A percentile compares a stretch with the other conserved stretches of the same genome.
phyloP scores from a whole-genome alignment of 2,797 vertebrate genomes.

The Paratrypauchen microcephalus region DNA sequence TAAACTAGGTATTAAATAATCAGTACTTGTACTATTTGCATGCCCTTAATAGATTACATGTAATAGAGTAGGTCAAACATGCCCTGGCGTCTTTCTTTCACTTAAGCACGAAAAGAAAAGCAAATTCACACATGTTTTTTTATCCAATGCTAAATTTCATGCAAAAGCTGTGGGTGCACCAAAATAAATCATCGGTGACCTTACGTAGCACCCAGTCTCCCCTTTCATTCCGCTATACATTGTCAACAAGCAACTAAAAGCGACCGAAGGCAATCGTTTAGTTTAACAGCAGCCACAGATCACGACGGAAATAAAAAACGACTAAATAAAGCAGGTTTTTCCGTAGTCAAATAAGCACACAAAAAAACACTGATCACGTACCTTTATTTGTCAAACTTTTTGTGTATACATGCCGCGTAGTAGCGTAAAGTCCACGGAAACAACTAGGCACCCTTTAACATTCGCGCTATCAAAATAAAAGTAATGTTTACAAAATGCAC shows the following conservation, averaged over 20 bases:
- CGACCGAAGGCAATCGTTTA: background rate
- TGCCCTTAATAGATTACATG: background rate
- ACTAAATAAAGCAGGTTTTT: background rate
- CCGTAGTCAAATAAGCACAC: background rate
- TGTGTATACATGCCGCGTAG: slow-evolving; percentile 16
- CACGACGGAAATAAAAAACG: background rate
- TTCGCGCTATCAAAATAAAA: slow-evolving; percentile 46
- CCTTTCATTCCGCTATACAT: slow-evolving; percentile 15
- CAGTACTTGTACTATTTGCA: background rate
- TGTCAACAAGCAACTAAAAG: background rate
- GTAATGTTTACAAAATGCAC: background rate
- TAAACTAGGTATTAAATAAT: background rate
- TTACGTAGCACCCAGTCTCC: background rate
- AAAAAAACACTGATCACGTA: slow-evolving; percentile 14
- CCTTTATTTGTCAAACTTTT: slow-evolving; percentile 41
- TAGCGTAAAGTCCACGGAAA: background rate
- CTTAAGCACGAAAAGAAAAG: background rate
- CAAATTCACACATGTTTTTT: background rate
- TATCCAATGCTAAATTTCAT: fast-evolving
- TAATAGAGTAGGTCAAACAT: background rate
- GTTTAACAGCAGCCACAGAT: background rate
- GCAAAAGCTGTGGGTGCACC: background rate
- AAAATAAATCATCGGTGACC: background rate
- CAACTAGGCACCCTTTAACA: slow-evolving; percentile 4
- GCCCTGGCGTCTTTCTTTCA: no score